phyloP scores from a whole-genome alignment of 2,888 invertebrate genomes.

The Cabera pusaria region DNA sequence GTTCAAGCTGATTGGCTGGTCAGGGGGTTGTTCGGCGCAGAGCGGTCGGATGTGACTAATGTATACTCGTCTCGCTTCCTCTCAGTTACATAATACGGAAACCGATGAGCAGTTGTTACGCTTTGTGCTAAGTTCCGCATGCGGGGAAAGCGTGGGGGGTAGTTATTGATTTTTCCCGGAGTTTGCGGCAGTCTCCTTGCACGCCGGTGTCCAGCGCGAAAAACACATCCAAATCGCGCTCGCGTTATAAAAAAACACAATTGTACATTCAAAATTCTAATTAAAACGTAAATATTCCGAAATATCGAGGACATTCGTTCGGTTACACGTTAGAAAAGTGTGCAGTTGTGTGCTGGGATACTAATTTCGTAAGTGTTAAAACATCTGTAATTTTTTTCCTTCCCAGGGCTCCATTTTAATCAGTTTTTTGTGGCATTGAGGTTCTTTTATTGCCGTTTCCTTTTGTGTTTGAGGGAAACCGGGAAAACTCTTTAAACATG shows the following conservation, averaged over 20 bases:
- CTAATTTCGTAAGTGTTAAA: slow-evolving; percentile 65
- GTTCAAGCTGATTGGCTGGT: slow-evolving; percentile 58
- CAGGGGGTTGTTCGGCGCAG: slow-evolving; percentile 57
- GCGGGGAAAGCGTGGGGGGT: slow-evolving; percentile 68
- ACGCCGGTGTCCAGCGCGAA: slow-evolving; percentile 79
- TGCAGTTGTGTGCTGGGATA: slow-evolving; percentile 64
- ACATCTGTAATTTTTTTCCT: slow-evolving; percentile 43
- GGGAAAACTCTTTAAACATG: too few species aligned
- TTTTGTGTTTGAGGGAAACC: slow-evolving; percentile 15
- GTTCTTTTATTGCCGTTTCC: slow-evolving; percentile 35
- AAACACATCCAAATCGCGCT: slow-evolving; percentile 70
- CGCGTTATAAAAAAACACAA: slow-evolving; percentile 60
- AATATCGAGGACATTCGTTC: slow-evolving; percentile 33
- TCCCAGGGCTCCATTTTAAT: slow-evolving; percentile 54
- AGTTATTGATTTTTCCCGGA: slow-evolving; percentile 77
- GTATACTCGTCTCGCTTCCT: slow-evolving; percentile 56
- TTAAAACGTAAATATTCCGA: slow-evolving; percentile 35
- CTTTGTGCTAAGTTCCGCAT: slow-evolving; percentile 73
- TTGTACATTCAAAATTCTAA: slow-evolving; percentile 51
- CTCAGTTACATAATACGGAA: slow-evolving; percentile 77
- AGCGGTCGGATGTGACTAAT: slow-evolving; percentile 46
- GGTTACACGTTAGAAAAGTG: slow-evolving; percentile 47
- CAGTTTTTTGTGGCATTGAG: slow-evolving; percentile 47
- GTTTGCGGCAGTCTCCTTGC: slow-evolving; percentile 78
- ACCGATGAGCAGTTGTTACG: slow-evolving; percentile 72